Conservation (phyloP, 1,140 invertebrate species). For the Heterodera schachtii region DNA sequence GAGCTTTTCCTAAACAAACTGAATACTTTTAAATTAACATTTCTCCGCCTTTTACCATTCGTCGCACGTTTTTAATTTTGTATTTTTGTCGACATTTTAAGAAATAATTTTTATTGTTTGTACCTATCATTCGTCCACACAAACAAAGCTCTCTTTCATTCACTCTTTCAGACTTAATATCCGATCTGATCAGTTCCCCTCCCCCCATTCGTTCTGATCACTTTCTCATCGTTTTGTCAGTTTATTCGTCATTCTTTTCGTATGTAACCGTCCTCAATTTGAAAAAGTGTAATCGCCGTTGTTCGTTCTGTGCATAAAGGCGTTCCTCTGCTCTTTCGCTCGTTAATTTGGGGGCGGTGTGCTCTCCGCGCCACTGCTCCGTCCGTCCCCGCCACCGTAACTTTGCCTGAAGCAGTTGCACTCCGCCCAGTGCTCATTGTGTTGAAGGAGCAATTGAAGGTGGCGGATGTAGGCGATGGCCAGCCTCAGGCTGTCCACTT, state of each 20-base stretch:
- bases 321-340: background rate
- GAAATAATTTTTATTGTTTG: constrained; percentile 2
- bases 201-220: background rate
- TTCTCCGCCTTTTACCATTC: background rate
- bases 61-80: constrained; percentile 1
- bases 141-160: background rate
- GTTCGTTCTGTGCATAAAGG: constrained; percentile 5
- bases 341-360: constrained; percentile 15
- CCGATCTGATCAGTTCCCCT: background rate
- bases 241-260: too few species aligned
- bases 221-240: too few species aligned
- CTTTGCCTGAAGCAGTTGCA: constrained; percentile 43
- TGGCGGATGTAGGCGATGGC: constrained; percentile 69
- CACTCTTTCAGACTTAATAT: background rate
- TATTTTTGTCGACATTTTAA: too few species aligned
- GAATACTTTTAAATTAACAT: background rate
- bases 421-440: constrained; percentile 71
- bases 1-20: background rate
- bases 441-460: constrained; percentile 63
- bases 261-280: too few species aligned
- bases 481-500: constrained; percentile 68
- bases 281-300: background rate
- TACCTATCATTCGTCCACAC: background rate
- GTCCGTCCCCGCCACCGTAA: constrained; percentile 16
- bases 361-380: constrained; percentile 8